Conservation (phyloP, 2,888 invertebrate genomes). For the Fragum fragum region DNA sequence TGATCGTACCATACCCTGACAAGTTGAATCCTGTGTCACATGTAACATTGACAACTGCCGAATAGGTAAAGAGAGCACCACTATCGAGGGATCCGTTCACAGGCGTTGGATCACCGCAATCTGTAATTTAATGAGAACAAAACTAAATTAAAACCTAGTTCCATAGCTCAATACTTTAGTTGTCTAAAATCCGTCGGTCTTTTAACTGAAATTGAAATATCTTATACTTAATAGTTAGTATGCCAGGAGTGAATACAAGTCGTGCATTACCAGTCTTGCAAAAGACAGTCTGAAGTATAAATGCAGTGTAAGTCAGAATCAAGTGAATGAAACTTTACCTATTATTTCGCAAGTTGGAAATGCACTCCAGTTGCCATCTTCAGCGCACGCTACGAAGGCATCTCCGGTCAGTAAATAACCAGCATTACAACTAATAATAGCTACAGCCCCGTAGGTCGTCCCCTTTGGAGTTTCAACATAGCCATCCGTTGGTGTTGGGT, state of each 20-base stretch:
- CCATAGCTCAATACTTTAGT: no score
- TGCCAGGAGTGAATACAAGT: no score
- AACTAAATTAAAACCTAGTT: no score
- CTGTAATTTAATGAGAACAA: conserved; percentile 10
- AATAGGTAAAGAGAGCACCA: conserved; percentile 12
- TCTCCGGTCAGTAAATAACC: conserved; percentile 30
- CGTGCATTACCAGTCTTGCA: no score
- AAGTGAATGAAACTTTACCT: no score
- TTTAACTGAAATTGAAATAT: no score
- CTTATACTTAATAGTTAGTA: no score
- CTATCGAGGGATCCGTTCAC: conserved; percentile 11
- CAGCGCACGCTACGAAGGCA: conserved; percentile 12
- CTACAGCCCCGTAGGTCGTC: conserved; percentile 29
- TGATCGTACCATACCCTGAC: conserved; percentile 22
- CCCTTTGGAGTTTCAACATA: background rate
- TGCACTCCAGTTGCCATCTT: conserved; percentile 24
- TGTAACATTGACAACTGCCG: conserved; percentile 7
- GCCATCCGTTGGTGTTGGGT: conserved; percentile 6
- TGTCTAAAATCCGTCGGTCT: no score
- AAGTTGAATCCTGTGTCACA: conserved; percentile 36
- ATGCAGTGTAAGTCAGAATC: no score
- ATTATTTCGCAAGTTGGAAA: conserved; percentile 19
- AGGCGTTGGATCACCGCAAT: conserved; percentile 41
- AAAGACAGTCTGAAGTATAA: no score
- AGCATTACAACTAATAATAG: conserved; percentile 20